Percentiles rank a stretch among this genome's conserved stretches.
These are phyloP conservation scores for Artibeus lituratus DNA, from an alignment of 2,797 vertebrate species.

Conservation along the genomic window DNA sequence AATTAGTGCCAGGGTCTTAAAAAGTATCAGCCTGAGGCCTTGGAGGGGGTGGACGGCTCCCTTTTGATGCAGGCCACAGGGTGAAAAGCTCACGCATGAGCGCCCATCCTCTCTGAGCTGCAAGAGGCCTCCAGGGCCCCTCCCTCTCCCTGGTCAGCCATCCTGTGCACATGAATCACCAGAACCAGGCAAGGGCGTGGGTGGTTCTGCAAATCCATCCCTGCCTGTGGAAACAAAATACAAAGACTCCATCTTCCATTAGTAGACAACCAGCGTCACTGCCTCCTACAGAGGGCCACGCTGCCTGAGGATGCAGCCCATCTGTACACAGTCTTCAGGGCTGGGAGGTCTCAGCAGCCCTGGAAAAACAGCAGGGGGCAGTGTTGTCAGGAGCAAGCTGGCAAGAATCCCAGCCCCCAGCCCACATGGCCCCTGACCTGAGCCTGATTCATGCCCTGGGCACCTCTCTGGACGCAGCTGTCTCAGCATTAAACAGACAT, in stretches of 20 bases:
- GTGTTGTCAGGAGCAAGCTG: slow-evolving; percentile 25
- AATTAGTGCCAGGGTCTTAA: background rate
- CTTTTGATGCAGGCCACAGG: background rate
- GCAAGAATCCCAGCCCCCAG: background rate
- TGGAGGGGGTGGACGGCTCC: background rate
- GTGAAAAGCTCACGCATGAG: background rate
- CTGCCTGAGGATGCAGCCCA: background rate
- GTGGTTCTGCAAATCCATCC: slow-evolving; percentile 45
- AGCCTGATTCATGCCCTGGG: background rate
- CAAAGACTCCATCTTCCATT: background rate
- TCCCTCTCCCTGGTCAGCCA: background rate
- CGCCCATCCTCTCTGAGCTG: background rate
- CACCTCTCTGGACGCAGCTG: background rate
- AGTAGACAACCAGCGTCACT: background rate
- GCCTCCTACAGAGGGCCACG: background rate
- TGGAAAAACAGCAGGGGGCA: slow-evolving; percentile 58
- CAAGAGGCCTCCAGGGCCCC: background rate
- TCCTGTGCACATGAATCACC: slow-evolving; percentile 34
- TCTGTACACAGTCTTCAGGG: background rate
- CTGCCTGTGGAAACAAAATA: slow-evolving; percentile 22
- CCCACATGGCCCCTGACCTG: background rate
- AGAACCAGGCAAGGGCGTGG: background rate
- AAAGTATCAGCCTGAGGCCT: background rate
- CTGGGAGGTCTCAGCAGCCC: background rate
- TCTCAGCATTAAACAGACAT: background rate